Base-by-base conservation (phyloP, 2,888 invertebrate species). In the Philopedon plagiatum region DNA sequence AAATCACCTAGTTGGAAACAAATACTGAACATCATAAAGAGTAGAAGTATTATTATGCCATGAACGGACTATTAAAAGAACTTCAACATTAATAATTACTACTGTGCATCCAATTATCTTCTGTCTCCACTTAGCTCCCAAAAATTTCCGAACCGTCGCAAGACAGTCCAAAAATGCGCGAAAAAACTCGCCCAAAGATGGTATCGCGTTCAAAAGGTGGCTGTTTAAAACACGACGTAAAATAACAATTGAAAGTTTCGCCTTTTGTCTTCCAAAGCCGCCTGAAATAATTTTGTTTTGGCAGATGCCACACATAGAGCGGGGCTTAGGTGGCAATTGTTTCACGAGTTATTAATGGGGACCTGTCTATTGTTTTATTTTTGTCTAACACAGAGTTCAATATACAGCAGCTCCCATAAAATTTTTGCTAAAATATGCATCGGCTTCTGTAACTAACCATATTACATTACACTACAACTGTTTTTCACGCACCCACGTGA, bases 221-320 rank as follows among this genome's bases (percentile, higher is more conserved):
- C 68, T 58, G 34, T 72, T 68, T 67, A 63, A 63, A 63, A 72
- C 68, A 72, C 72, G 63, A 72, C 63, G 15, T 62, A 68, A 68
- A 72, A 72, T 72, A 68, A 62, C 63, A 57, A 67, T 71, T 46
- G 66, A 34, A 44, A 58, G 71, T 71, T 62, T 56, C 9, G 67
- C 37, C 68, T 72, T 72, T 72, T 72, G 62, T 72, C 32, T 39
- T 56, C 32, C 34, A 44, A 51, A 19, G 51, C 67, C 66, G 54
- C 39, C 8, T 41, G 37, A 68, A 44, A 57, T 54, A 68, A 56
- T 41, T 62, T 44, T 39, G 60, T 64, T 67, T 60, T 51, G 34
- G 29, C 61, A 61, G 61, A 65, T 71, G 65, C 61, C 71, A 61
- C 65, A 61, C 65, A 65, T 64, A 51, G 49, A 65, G 58, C 19